Base-by-base conservation (phyloP, 2,888 invertebrate species). In the Chesias legatella region DNA sequence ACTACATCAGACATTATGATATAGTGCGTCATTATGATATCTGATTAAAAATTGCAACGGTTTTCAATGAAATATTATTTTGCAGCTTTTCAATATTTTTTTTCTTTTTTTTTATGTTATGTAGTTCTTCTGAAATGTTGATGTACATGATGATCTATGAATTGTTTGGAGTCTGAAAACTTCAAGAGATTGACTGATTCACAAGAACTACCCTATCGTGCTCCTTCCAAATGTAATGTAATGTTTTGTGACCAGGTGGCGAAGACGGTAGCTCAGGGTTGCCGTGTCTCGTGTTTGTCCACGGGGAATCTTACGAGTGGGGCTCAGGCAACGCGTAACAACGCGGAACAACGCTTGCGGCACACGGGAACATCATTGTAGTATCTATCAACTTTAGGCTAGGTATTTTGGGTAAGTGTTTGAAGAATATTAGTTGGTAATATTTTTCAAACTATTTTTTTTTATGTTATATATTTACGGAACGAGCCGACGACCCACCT, bases 311-410 rank as follows among this genome's bases (percentile, higher is more conserved):
- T 13, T 98, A 95, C 83, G 97, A 98, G 75, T 98, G 98, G 95
- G 97, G 97, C 77, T 95, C 98, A 27, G 99, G 98, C 45, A 98
- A 98, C 88, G 95, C 97, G 9, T 98, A 98, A 83, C 99, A 99
- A n/a, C n/a, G n/a, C 83, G 99, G 98, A 52, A 97, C 97, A 43
- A 94, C 98, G 25, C 90, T 99, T 47, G 97, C 99, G 33, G 95
- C 97, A 50, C 94, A 95, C 70, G 98, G 95, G 53, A 93, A 94
- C 73, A 92, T 96, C 66, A 94, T 96, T 62, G 95, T 96, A 54
- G 95, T 95, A 66, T 96, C 96, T 68, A 94, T 96, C 85, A 96
- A 96, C 90, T 96, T 95, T 90, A 93, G 96, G 65, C 91, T 96
- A 69, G 96, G 96, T 58, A 93, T 95, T 67, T 91, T 96, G 81